Percentiles rank a stretch among this genome's conserved stretches.
These are phyloP conservation scores for Mungos mungo DNA, from an alignment of 2,113 vertebrate species.

Conservation along the genomic window DNA sequence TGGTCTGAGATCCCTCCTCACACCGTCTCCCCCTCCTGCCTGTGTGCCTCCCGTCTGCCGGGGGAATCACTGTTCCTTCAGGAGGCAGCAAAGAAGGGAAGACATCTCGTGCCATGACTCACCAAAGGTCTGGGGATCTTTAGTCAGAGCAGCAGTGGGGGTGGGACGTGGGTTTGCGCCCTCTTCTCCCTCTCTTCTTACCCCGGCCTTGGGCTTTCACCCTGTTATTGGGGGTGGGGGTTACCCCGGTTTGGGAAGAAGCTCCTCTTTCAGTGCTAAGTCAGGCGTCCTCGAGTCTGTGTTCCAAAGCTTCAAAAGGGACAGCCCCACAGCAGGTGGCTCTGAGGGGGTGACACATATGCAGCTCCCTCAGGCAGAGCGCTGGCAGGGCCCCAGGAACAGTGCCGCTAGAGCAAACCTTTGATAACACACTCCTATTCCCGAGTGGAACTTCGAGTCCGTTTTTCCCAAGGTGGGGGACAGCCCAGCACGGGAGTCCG, in stretches of 20 bases:
- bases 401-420: neutral
- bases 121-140: neutral
- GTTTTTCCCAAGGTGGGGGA: neutral
- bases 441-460: accelerated
- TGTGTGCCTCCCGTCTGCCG: accelerated
- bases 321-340: neutral
- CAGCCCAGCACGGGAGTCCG: neutral
- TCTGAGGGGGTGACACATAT: neutral
- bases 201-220: neutral
- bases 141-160: constrained; percentile 23
- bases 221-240: neutral
- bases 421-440: neutral
- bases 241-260: neutral
- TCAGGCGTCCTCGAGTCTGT: neutral
- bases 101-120: neutral
- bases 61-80: neutral
- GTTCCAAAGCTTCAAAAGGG: neutral
- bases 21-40: no score
- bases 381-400: neutral
- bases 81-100: neutral
- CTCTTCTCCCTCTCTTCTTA: neutral
- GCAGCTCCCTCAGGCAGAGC: neutral
- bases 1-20: no score
- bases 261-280: neutral
- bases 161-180: neutral